Conservation (phyloP, 1,140 invertebrate genomes). For the Caenorhabditis latens region DNA sequence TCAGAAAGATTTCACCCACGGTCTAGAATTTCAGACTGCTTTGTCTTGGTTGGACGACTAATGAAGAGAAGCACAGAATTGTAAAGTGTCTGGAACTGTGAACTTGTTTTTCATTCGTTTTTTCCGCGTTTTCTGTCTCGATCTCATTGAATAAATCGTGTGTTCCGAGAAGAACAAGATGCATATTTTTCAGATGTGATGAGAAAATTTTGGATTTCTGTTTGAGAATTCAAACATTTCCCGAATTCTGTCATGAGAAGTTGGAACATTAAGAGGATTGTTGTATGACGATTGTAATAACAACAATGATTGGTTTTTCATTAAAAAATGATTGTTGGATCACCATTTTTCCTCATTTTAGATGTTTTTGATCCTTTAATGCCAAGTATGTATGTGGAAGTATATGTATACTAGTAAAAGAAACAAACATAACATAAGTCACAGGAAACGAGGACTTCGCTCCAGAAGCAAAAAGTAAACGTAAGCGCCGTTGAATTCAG, state of each 20-base stretch:
- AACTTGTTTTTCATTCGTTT: neutral
- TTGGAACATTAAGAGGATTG: no score
- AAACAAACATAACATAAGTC: neutral
- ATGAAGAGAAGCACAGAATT: neutral
- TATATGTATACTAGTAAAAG: no score
- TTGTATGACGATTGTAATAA: no score
- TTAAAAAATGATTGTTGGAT: neutral
- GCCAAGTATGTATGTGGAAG: no score
- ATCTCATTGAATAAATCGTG: neutral
- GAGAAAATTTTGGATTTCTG: neutral
- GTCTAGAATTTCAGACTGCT: constrained; percentile 43
- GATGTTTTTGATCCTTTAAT: no score
- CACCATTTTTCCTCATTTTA: no score
- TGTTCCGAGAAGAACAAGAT: neutral
- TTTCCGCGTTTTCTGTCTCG: neutral
- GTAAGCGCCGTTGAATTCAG: neutral
- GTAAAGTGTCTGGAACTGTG: constrained; percentile 22
- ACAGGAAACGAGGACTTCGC: constrained; percentile 3
- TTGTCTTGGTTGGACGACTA: constrained; percentile 9
- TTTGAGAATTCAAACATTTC: neutral
- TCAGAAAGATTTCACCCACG: constrained; percentile 7
- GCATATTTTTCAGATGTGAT: neutral
- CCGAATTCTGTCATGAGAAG: neutral
- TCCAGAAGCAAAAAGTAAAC: neutral
- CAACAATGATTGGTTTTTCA: neutral